A percentile compares a stretch with the other conserved stretches of the same genome.
These are phyloP conservation scores for Tribolium castaneum DNA, from an alignment of 1,140 invertebrate genomes.

Conservation along the genomic window DNA sequence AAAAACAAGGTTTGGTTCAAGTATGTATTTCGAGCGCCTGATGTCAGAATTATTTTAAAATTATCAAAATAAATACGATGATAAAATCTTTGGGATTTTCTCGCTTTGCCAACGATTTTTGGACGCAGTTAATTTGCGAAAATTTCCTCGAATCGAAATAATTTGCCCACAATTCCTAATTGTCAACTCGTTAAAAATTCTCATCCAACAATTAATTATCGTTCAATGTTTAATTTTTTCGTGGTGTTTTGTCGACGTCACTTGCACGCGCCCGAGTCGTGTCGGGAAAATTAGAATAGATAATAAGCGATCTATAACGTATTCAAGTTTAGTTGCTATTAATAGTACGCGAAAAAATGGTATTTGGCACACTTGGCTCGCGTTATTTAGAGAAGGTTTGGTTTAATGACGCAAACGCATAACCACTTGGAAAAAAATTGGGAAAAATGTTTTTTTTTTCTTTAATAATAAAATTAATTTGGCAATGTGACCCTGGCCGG, in stretches of 20 bases:
- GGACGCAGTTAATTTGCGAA: background rate
- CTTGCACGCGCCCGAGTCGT: background rate
- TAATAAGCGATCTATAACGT: constrained; percentile 1
- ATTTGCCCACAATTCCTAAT: constrained; percentile 11
- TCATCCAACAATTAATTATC: background rate
- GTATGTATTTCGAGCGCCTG: no score
- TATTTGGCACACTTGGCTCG: constrained; percentile 15
- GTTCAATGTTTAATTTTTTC: background rate
- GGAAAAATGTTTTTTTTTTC: no score
- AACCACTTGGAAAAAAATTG: background rate
- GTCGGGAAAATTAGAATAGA: constrained; percentile 8
- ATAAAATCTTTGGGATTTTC: background rate
- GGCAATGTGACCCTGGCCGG: constrained; percentile 25
- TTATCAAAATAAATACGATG: no score
- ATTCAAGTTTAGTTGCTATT: constrained; percentile 9
- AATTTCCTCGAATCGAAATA: background rate
- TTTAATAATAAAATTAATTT: background rate
- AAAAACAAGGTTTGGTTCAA: no score
- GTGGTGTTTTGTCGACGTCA: background rate
- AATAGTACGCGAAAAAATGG: background rate
- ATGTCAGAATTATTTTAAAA: no score
- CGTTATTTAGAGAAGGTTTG: constrained; percentile 2
- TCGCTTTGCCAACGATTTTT: background rate
- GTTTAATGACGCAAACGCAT: constrained; percentile 5
- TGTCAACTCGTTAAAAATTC: background rate